Evolutionary conservation across 1,140 invertebrate species (phyloP).

Genomic region (Delia radicum): DNA sequence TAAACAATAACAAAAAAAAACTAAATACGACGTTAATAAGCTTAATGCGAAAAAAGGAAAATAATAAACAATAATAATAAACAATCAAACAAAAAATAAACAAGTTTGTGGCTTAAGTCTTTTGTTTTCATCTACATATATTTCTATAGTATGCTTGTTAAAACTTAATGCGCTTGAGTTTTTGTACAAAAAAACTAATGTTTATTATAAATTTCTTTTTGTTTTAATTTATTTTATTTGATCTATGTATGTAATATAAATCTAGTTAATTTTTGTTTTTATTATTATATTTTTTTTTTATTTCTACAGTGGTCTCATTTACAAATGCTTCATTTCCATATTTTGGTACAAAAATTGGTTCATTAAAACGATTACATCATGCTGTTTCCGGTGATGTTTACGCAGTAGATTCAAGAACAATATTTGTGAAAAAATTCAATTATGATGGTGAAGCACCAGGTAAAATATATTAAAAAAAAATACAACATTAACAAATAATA

Average conservation of each 20-base stretch:
- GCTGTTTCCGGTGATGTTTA: constrained; percentile 82
- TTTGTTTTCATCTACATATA: constrained; percentile 36
- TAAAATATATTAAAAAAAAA: constrained; percentile 45
- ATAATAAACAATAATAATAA: constrained; percentile 26
- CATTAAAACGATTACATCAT: constrained; percentile 76
- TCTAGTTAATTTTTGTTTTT: neutral
- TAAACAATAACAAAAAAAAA: too few relatives aligned
- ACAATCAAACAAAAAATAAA: too few relatives aligned
- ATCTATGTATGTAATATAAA: too few relatives aligned
- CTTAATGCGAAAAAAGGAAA: too few relatives aligned
- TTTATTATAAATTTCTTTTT: neutral
- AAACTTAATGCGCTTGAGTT: too few relatives aligned
- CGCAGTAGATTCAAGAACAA: constrained; percentile 81
- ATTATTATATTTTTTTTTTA: neutral
- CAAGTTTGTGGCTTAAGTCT: constrained; percentile 52
- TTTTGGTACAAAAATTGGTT: constrained; percentile 76
- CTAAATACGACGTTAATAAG: too few relatives aligned
- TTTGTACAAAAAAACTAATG: neutral
- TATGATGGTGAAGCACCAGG: constrained; percentile 88
- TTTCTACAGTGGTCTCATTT: constrained; percentile 31
- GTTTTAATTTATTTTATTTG: too few relatives aligned
- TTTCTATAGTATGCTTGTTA: too few relatives aligned
- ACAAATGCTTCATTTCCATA: constrained; percentile 59
- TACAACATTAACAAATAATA: neutral
- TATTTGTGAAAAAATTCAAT: constrained; percentile 83